Percentiles rank a stretch among this genome's conserved stretches.
Conservation (phyloP, 2,797 vertebrate genomes). For the Lepilemur ruficaudatus region DNA sequence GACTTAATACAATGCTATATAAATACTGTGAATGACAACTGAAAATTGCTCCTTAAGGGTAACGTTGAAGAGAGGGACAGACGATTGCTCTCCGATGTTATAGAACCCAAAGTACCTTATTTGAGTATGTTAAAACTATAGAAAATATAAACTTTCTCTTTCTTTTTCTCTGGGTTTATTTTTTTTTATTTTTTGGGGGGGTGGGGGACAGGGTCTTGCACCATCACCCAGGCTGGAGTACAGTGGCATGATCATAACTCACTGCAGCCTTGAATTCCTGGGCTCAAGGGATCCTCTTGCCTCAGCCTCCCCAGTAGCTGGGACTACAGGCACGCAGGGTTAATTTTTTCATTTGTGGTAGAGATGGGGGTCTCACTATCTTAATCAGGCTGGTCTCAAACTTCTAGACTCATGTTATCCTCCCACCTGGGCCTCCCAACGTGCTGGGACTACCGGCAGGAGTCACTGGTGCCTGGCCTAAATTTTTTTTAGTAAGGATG, state of each 20-base stretch:
- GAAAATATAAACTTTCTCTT: background rate
- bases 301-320: background rate
- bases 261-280: background rate
- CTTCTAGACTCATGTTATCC: background rate
- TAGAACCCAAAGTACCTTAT: background rate
- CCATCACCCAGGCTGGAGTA: no score
- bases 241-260: background rate
- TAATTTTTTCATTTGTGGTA: background rate
- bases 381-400: background rate
- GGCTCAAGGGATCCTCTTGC: background rate
- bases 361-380: background rate
- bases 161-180: background rate
- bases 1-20: background rate
- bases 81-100: background rate
- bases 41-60: background rate
- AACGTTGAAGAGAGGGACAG: background rate
- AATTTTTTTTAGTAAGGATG: background rate
- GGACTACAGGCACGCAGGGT: no score
- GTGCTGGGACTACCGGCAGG: background rate
- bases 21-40: background rate
- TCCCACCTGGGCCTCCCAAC: background rate
- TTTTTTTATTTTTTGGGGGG: background rate
- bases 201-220: no score
- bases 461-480: background rate
- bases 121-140: background rate